Conservation (phyloP, 2,113 vertebrate genomes). For the Melanerpes formicivorus region DNA sequence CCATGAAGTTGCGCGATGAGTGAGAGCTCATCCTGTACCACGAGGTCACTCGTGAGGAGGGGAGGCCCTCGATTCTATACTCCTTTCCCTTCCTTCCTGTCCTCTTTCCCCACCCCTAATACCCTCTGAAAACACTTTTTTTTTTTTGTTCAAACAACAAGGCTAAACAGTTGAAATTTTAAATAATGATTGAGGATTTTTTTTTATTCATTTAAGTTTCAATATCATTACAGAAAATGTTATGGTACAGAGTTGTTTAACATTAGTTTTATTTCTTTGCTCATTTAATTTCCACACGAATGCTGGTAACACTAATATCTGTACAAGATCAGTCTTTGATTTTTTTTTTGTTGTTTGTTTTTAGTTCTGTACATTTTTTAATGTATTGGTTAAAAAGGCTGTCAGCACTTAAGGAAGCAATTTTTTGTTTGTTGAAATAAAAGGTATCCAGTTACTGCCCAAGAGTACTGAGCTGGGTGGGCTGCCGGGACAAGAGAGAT, state of each 20-base stretch:
- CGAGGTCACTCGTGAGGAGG: neutral
- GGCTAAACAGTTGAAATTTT: conserved; percentile 80
- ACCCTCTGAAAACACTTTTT: neutral
- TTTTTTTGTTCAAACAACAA: conserved; percentile 63
- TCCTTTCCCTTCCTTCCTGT: neutral
- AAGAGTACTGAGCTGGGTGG: conserved; percentile 89
- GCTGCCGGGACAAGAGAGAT: conserved; percentile 80
- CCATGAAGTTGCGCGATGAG: neutral
- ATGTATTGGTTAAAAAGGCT: conserved; percentile 99
- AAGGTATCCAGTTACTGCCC: conserved; percentile 90
- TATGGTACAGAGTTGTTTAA: conserved; percentile 99
- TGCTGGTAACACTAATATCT: conserved; percentile 99
- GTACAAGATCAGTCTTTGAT: conserved; percentile 99
- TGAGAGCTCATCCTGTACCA: neutral
- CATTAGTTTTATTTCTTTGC: conserved; percentile 95
- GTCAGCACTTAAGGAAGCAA: conserved; percentile 99
- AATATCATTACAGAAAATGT: conserved; percentile 99
- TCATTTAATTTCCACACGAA: conserved; percentile 96
- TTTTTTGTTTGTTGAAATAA: conserved; percentile 91
- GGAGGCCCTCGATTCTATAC: neutral
- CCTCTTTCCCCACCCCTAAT: neutral
- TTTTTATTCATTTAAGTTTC: conserved; percentile 98
- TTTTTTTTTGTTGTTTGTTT: conserved; percentile 78
- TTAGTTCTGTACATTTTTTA: conserved; percentile 99
- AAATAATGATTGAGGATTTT: conserved; percentile 99